Evolutionary conservation across 2,888 invertebrate species (phyloP), one percentile per base, ranked within the genome.

Genomic region (Sicus ferrugineus): DNA sequence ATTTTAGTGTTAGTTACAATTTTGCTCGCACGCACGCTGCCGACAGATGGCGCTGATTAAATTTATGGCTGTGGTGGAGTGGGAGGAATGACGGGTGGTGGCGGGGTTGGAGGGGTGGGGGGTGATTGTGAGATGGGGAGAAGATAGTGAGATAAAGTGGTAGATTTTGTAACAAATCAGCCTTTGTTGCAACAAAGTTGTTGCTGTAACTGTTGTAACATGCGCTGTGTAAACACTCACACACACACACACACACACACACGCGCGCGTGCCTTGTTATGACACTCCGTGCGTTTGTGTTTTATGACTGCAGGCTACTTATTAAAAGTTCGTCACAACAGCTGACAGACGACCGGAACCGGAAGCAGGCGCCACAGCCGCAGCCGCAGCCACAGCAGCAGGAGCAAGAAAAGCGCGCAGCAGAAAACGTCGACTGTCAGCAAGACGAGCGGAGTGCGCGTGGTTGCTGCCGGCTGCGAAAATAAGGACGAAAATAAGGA

Each of bases 281-380:
- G 30, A 42, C 28, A 28, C 23, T 63, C 5, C 50, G 61, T 48
- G 31, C 9, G 46, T 46, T 26, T 19, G 34, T 50, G 68, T 70
- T 74, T 58, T 72, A 69, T 70, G 67, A 64, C 72, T 66, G 62
- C 42, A 69, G 71, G 68, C 69, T 70, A 74, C 70, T 76, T 74
- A 78, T 76, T 78, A 78, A 78, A 75, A 75, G 65, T 76, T 74
- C 72, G 69, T 70, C 76, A 77, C 73, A 76, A 76, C 73, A 64
- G 50, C 23, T 21, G n/a, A 28, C 34, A 21, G n/a, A 30, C 42
- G 56, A 38, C 42, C 26, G 62, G 54, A 62, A 59, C 23, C 61
- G 19, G 28, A 50, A 50, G 63, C 11, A 50, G 42, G 5, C 23
- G 48, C 46, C n/a, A 23, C 28, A 56, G 42, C 16, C 23, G 48